A percentile compares a stretch with the other conserved stretches of the same genome.
These are phyloP conservation scores for Desmodus rotundus DNA, from an alignment of 2,113 vertebrate genomes.

Conservation along the genomic window DNA sequence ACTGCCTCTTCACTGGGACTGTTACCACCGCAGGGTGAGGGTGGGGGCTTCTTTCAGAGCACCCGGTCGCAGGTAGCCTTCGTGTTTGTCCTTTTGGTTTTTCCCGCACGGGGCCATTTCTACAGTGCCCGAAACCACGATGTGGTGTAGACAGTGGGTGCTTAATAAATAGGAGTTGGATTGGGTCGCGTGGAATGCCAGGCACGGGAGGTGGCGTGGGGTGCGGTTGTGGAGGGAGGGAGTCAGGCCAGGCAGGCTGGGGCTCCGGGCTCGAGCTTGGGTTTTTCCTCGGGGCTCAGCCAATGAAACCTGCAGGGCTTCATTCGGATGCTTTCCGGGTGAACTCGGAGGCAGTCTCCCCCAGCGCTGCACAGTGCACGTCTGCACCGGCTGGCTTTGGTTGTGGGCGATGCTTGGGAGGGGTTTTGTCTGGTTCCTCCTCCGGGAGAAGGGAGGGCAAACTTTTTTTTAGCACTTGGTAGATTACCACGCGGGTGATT, in stretches of 20 bases:
- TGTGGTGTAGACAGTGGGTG: conserved; percentile 28
- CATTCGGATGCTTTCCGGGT: not conserved
- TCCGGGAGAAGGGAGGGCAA: not conserved
- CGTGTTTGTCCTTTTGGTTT: not conserved
- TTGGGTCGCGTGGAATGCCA: not conserved
- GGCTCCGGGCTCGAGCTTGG: not conserved
- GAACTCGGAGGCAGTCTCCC: not conserved
- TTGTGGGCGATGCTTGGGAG: not conserved
- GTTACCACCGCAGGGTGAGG: not conserved
- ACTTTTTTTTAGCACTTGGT: conserved; percentile 13
- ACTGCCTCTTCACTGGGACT: not conserved
- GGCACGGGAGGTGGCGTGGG: not conserved
- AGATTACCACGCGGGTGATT: not conserved
- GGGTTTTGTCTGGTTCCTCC: not conserved
- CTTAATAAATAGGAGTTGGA: not conserved
- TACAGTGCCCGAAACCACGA: not conserved
- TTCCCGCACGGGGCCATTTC: not conserved
- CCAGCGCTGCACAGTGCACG: not conserved
- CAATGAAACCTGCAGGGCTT: not conserved
- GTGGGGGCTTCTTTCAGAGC: not conserved
- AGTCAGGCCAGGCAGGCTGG: not conserved
- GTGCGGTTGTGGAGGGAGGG: not conserved
- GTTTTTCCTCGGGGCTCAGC: not conserved
- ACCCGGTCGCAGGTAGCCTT: not conserved
- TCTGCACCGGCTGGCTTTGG: not conserved